A percentile compares a stretch with the other conserved stretches of the same genome.
These are phyloP conservation scores for Eilema sororculum DNA, from an alignment of 2,888 invertebrate genomes.

Conservation along the genomic window DNA sequence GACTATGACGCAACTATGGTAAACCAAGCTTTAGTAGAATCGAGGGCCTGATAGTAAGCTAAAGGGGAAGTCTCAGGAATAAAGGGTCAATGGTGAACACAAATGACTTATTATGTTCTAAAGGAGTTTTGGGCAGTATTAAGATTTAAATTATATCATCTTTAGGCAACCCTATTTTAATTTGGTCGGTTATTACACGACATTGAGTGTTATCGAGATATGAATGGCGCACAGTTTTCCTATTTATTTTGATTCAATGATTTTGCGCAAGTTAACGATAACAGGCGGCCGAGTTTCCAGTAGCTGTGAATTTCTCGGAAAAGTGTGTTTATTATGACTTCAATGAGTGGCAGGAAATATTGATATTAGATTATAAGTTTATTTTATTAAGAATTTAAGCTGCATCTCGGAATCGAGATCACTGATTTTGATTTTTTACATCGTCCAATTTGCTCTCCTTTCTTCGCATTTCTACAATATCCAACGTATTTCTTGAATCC, in stretches of 20 bases:
- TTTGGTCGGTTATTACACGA: slow-evolving; percentile 32
- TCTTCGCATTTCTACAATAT: too few relatives aligned
- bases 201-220: slow-evolving; percentile 33
- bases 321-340: slow-evolving; percentile 7
- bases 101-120: too few relatives aligned
- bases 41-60: too few relatives aligned
- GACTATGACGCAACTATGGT: too few relatives aligned
- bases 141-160: background rate
- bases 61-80: too few relatives aligned
- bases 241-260: slow-evolving; percentile 39
- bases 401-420: background rate
- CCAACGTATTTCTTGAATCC: too few relatives aligned
- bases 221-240: slow-evolving; percentile 34
- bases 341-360: slow-evolving; percentile 8
- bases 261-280: slow-evolving; percentile 23
- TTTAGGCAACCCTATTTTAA: slow-evolving; percentile 14
- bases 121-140: too few relatives aligned
- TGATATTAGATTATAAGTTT: slow-evolving; percentile 1
- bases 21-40: too few relatives aligned
- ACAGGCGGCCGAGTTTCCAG: slow-evolving; percentile 10
- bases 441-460: background rate
- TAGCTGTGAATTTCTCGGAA: slow-evolving; percentile 13
- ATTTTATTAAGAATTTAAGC: slow-evolving; percentile 8
- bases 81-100: too few relatives aligned
- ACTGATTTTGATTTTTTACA: background rate